Percentiles rank a stretch among this genome's conserved stretches.
Evolutionary conservation across 2,888 invertebrate species (phyloP).

Genomic region (Xestia ashworthii): DNA sequence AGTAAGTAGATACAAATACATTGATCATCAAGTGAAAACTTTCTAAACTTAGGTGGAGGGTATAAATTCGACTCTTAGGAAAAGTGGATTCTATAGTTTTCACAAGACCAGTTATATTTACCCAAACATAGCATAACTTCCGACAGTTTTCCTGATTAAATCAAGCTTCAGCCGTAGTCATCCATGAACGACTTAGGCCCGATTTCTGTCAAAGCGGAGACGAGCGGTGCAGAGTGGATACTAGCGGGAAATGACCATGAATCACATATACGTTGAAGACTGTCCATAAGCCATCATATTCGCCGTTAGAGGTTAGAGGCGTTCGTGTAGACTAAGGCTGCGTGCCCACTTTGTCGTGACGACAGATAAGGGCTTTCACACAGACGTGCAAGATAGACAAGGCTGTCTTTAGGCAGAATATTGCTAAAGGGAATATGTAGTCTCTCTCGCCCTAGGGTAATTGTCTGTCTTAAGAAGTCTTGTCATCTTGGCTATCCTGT

Average conservation of each 20-base stretch:
- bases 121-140: neutral
- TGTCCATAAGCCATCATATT: neutral
- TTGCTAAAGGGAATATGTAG: too few relatives aligned
- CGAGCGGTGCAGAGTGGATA: neutral
- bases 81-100: conserved; percentile 2
- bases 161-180: neutral
- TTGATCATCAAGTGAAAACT: neutral
- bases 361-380: too few relatives aligned
- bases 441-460: too few relatives aligned
- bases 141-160: neutral
- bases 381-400: too few relatives aligned
- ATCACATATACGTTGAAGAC: neutral
- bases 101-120: neutral
- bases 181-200: too few relatives aligned
- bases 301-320: too few relatives aligned
- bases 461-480: too few relatives aligned
- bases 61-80: neutral
- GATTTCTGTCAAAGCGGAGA: neutral
- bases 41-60: neutral
- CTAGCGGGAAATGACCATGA: neutral
- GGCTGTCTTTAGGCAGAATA: too few relatives aligned
- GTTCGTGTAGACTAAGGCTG: too few relatives aligned
- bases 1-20: conserved; percentile 65
- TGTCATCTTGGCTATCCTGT: neutral
- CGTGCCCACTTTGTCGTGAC: too few relatives aligned